Base-by-base conservation (phyloP, 2,888 invertebrate species). In the Patella ulyssiponensis region DNA sequence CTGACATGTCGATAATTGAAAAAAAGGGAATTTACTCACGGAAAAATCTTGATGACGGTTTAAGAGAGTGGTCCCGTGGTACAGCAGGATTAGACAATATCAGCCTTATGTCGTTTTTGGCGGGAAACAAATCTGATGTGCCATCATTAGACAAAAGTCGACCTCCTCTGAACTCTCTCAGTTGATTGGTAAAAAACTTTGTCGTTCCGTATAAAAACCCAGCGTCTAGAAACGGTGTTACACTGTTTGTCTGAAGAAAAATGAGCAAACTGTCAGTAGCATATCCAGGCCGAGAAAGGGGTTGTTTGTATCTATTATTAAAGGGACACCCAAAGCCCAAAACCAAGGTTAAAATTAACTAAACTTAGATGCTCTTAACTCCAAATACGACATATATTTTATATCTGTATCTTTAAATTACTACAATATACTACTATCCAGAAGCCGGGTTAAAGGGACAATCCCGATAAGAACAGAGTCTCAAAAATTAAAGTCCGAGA, bases 141-240 rank as follows among this genome's bases (percentile, higher is more conserved):
- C 82, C 82, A 17, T 79, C 83, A 51, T 81, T 80, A 53, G 74
- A 69, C 15, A 92, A 93, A 15, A 93, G 81, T 1, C 89, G 90
- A n/a, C 93, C 94, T 82, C 93, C 92, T 27, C 88, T 83, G 79
- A 92, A 92, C 3, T 92, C 92, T 74, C 94, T 87, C 58, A 94
- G 89, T 52, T 92, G 91, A 88, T 94, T 93, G 1, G 94, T 91
- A 94, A 94, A 94, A 69, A 93, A 93, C 85, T 93, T 94, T 12
- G 93, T 92, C 0, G 93, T 93, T 1, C 94, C 94, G 87, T 94
- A 94, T 78, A 94, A 92, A n/a, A 94, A 90, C 15, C 93, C 94
- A 2, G 94, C 94, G 86, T 94, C 94, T 71, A 94, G 89, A 88
- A 92, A 94, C 0, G 94, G 93, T 9, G 94, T 94, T 76, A 94